Evolutionary conservation across 1,140 invertebrate species (phyloP), one percentile per base, ranked within the genome.

Genomic region (Zelostemma sp.): DNA sequence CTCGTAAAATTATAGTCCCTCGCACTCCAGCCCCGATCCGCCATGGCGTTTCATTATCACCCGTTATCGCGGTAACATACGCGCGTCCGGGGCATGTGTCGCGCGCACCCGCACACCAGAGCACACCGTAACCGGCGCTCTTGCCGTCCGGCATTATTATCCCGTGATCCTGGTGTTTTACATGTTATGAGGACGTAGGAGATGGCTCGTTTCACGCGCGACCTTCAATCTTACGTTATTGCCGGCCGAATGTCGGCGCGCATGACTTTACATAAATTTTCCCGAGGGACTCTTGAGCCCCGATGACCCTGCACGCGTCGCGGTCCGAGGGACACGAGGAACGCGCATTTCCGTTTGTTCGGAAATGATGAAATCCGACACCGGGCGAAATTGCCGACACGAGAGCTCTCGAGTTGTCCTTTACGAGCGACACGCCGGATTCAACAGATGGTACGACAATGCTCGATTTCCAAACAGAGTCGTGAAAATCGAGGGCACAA

Each of bases 81-180:
- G 25, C 41, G 53, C 54, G 46, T 15, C 47, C 51, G 51, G 53
- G 40, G 50, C 50, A 53, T 53, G 50, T 53, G 33, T 40, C 33
- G 17, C 40, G 54, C 53, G 12, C 43, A 33, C 12, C 15, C 43
- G 28, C 49, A 33, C 57, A 1, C 47, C 19, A 31, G 18, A 12
- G n/a, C 12, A 14, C 35, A 33, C 21, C 51, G 19, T 43, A 43
- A 16, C 55, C 55, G 62, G 17, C 12, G 5, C 0, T 12, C 6
- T 12, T 25, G 17, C 19, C 25, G n/a, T 47, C 41, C 40, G 60
- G 45, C 57, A 76, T 80, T 79, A 81, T 81, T 78, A 78, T 78
- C 73, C 77, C 62, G 63, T 80, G 79, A 83, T 81, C 80, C 80
- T 55, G 70, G 68, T 81, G 80, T 83, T 83, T 83, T 83, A 79